These are phyloP conservation scores for Ascidia mentula DNA, from an alignment of 23 tunicate genomes.

Conservation along the genomic window DNA sequence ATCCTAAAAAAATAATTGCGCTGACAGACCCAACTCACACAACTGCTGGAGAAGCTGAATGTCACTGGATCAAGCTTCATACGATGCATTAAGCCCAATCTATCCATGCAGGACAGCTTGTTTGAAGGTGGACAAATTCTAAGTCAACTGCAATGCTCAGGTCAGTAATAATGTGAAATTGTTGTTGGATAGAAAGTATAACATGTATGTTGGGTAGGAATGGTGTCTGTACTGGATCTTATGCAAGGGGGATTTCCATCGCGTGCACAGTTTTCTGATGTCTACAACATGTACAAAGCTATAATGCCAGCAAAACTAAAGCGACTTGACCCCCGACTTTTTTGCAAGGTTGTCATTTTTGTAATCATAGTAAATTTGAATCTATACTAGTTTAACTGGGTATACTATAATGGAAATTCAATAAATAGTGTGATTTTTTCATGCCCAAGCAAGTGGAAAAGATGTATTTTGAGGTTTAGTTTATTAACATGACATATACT, in stretches of 20 bases:
- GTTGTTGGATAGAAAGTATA: too few species aligned
- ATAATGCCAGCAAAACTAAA: conserved; percentile 84
- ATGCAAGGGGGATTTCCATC: conserved; percentile 99
- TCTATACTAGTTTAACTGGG: too few species aligned
- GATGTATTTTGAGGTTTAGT: too few species aligned
- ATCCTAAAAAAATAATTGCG: too few species aligned
- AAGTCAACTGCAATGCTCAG: conserved; percentile 95
- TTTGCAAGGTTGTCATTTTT: conserved; percentile 69
- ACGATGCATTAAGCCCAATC: conserved; percentile 97
- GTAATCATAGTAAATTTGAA: too few species aligned
- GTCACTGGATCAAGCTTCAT: conserved; percentile 95
- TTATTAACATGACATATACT: too few species aligned
- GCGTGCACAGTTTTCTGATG: conserved; percentile 86
- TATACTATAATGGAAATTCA: too few species aligned
- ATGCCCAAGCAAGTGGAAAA: too few species aligned
- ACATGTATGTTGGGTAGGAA: conserved; percentile 39
- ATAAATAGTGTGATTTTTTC: too few species aligned
- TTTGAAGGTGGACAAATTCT: conserved; percentile 95
- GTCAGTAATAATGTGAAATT: conserved; percentile 5
- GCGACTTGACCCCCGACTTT: conserved; percentile 86
- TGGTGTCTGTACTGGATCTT: conserved; percentile 93
- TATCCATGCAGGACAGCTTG: conserved; percentile 68
- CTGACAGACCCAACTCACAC: conserved; percentile 83
- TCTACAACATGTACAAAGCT: conserved; percentile 90
- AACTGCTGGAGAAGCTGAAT: conserved; percentile 70